Conservation (phyloP, 2,888 invertebrate species). For the Gari tellinella region DNA sequence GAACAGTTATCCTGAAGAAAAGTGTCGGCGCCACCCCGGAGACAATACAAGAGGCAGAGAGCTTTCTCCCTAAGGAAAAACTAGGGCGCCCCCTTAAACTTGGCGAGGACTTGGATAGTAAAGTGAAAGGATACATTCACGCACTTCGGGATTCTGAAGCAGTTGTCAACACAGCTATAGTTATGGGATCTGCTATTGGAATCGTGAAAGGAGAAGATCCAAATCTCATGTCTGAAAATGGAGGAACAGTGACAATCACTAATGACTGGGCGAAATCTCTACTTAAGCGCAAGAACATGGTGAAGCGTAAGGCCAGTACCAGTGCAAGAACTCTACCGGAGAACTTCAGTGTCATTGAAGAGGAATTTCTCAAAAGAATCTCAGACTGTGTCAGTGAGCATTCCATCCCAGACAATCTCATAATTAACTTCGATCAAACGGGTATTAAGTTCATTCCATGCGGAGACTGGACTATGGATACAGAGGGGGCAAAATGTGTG, state of each 20-base stretch:
- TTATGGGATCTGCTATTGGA: background rate
- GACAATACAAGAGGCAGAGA: background rate
- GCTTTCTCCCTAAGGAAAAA: background rate
- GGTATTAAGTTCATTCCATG: background rate
- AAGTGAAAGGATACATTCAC: background rate
- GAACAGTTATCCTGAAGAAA: background rate
- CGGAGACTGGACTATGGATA: background rate
- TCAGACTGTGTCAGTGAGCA: background rate
- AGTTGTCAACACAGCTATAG: background rate
- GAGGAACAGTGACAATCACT: background rate
- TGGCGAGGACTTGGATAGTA: background rate
- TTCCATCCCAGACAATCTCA: background rate
- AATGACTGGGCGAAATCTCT: background rate
- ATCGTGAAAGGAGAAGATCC: conserved; percentile 1
- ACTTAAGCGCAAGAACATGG: background rate
- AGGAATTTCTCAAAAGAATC: background rate
- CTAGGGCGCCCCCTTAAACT: background rate
- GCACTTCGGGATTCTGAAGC: background rate
- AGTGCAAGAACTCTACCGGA: background rate
- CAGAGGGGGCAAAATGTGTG: background rate
- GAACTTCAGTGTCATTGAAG: background rate
- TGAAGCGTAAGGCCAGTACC: background rate
- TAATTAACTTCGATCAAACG: background rate
- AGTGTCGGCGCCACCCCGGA: background rate
- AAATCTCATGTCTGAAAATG: background rate